Evolutionary conservation across 1,140 invertebrate species (phyloP), one percentile per base, ranked within the genome.

Genomic region (Watersipora subatra): DNA sequence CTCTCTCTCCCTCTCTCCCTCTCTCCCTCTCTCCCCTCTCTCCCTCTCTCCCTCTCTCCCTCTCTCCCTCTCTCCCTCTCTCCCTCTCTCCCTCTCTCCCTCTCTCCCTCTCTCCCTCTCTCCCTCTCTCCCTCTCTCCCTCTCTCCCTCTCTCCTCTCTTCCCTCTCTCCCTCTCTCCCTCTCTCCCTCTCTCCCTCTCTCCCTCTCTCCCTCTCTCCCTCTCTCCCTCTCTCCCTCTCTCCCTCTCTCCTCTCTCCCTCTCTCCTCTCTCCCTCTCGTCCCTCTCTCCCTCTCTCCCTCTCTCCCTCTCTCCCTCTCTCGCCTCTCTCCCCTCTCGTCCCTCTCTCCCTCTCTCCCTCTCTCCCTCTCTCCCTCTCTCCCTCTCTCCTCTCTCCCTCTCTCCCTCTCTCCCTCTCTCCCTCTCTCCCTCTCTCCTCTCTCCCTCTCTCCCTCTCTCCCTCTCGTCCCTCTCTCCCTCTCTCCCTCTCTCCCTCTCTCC

Each of bases 41-140:
- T 55, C 46, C 46, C 46, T 55, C 46, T 55, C 46, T 55, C 46
- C 46, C 46, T 55, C 46, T 55, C 46, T 55, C 46, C 46, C 46
- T 55, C 46, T 55, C 46, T 55, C 46, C 46, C 46, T 55, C 46
- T 55, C 46, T 55, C 46, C 46, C 46, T 55, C 46, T 55, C 46
- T 55, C 46, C 46, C 46, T 55, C 46, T 55, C 46, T 55, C 46
- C 46, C 46, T 55, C 46, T 55, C 46, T 55, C 46, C 46, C 46
- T 55, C 46, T 55, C 46, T 55, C 46, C 46, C 46, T 55, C 46
- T 55, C 46, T 55, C 46, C 46, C 46, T 55, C 46, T 55, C 46
- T 55, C 46, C 46, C 46, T 55, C 46, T 55, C 46, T 55, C 46
- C 46, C 46, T 55, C 46, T 55, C 46, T 55, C 46, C 46, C 46